phyloP scores from a whole-genome alignment of 2,113 vertebrate species.

The Notothenia rossii region DNA sequence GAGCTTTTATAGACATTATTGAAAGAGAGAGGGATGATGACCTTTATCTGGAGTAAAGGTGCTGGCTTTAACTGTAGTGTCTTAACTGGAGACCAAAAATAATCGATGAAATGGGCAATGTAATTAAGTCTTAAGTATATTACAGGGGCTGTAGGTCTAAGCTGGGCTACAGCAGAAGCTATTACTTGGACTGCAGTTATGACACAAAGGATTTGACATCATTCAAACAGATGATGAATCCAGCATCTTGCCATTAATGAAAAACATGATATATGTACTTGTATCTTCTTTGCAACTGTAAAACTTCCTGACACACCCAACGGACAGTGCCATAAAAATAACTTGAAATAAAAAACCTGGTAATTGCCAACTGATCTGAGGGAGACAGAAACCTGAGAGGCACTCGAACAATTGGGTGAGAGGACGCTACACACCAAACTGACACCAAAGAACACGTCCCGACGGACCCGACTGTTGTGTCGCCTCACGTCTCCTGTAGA shows the following conservation, averaged over 20 bases:
- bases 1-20: not conserved
- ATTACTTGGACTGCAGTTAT: not conserved
- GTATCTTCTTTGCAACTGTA: not conserved
- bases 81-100: constrained; percentile 3
- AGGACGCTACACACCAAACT: no score
- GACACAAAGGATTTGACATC: not conserved
- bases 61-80: not conserved
- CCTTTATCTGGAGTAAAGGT: not conserved
- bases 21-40: not conserved
- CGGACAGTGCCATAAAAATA: not conserved
- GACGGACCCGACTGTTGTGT: no score
- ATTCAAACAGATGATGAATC: not conserved
- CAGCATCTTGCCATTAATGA: not conserved
- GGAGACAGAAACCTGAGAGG: constrained; percentile 15
- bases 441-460: no score
- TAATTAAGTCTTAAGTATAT: constrained; percentile 21
- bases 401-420: constrained; percentile 30
- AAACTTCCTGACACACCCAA: not conserved
- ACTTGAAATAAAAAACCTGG: not conserved
- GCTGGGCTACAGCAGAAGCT: not conserved
- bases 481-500: no score
- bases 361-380: constrained; percentile 16
- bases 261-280: not conserved
- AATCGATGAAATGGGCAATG: constrained; percentile 1
- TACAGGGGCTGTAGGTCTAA: not conserved